phyloP scores from a whole-genome alignment of 2,888 invertebrate genomes.

The Drosophila tanythrix region DNA sequence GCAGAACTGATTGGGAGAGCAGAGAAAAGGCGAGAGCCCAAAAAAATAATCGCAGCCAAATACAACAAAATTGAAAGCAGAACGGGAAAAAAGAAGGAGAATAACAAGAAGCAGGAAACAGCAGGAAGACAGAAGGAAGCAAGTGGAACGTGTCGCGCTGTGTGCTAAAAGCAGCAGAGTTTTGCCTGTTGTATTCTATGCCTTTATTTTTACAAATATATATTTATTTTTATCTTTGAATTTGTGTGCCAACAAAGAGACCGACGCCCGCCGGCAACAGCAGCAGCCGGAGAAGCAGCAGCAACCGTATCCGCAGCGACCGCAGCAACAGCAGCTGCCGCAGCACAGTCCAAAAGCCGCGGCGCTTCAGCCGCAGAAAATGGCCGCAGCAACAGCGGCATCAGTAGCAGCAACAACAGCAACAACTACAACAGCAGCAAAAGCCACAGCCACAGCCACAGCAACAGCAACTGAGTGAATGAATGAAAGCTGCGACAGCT shows the following conservation, averaged over 20 bases:
- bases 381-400: constrained; percentile 53
- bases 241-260: constrained; percentile 51
- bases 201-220: constrained; percentile 28
- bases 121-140: constrained; percentile 4
- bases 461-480: constrained; percentile 50
- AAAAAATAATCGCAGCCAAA: constrained; percentile 1
- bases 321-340: constrained; percentile 31
- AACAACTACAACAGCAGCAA: constrained; percentile 25
- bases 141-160: constrained; percentile 31
- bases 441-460: constrained; percentile 26
- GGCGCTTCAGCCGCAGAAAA: constrained; percentile 58
- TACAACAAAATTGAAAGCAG: background rate
- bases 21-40: constrained; percentile 31
- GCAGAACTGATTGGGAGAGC: constrained; percentile 53
- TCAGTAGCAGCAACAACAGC: constrained; percentile 24
- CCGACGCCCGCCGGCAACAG: constrained; percentile 39
- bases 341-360: constrained; percentile 38
- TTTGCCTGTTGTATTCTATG: constrained; percentile 21
- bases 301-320: constrained; percentile 8
- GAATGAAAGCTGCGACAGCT: constrained; percentile 53
- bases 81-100: background rate
- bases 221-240: constrained; percentile 43
- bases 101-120: constrained; percentile 7
- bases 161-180: constrained; percentile 52
- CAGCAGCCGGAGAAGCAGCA: constrained; percentile 3